Evolutionary conservation across 2,888 invertebrate genomes (phyloP).

Genomic region (Prosopocoilus inquinatus): DNA sequence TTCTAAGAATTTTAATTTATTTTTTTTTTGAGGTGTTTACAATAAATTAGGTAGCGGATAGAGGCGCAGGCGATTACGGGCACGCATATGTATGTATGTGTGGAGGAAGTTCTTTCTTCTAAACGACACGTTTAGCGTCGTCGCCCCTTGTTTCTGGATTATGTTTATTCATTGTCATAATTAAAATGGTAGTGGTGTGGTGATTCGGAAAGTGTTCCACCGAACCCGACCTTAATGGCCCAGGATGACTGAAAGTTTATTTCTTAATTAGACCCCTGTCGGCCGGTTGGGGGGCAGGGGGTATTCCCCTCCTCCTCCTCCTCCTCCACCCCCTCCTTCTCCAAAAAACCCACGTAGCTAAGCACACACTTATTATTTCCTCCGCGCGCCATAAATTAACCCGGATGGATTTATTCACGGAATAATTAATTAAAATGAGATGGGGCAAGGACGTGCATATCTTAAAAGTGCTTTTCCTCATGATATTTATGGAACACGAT

Average conservation of each 20-base stretch:
- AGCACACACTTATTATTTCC: constrained; percentile 11
- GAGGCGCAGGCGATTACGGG: too few relatives aligned
- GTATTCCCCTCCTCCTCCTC: constrained; percentile 15
- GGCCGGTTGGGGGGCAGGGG: too few relatives aligned
- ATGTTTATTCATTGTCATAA: constrained; percentile 1
- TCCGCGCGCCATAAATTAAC: constrained; percentile 13
- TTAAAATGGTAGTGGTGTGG: constrained; percentile 1
- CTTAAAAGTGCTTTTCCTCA: background rate
- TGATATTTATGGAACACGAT: background rate
- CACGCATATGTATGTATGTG: too few relatives aligned
- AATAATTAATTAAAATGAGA: constrained; percentile 7
- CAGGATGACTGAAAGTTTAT: constrained; percentile 23
- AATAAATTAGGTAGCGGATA: too few relatives aligned
- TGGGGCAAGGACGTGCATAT: background rate
- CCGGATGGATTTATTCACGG: constrained; percentile 12
- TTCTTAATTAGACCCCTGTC: constrained; percentile 29
- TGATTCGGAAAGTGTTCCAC: constrained; percentile 18
- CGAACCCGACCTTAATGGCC: constrained; percentile 17
- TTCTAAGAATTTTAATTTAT: too few relatives aligned
- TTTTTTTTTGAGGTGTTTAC: too few relatives aligned
- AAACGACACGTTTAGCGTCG: background rate
- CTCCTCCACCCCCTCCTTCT: too few relatives aligned
- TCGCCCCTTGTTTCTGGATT: background rate
- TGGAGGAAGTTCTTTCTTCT: too few relatives aligned
- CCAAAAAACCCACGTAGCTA: constrained; percentile 18